Evolutionary conservation across 2,888 invertebrate genomes (phyloP).

Genomic region (Cephus nigrinus): DNA sequence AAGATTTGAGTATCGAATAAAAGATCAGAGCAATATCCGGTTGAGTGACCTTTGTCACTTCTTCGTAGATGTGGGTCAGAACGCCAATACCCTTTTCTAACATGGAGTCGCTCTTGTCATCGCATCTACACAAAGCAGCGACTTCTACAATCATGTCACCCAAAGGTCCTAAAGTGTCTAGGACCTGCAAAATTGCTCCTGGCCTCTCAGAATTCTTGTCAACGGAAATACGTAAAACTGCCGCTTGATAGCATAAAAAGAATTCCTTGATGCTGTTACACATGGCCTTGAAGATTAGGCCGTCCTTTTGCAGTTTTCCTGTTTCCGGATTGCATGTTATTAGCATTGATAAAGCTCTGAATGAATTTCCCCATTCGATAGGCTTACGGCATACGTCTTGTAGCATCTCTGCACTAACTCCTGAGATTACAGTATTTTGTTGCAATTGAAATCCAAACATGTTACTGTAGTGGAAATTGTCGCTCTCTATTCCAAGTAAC

Average conservation of each 20-base stretch:
- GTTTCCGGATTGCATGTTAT: slow-evolving; percentile 40
- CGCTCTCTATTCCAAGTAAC: slow-evolving; percentile 57
- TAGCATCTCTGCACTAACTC: slow-evolving; percentile 45
- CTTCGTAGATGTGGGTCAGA: slow-evolving; percentile 75
- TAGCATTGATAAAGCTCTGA: slow-evolving; percentile 47
- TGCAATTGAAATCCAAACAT: slow-evolving; percentile 47
- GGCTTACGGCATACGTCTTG: slow-evolving; percentile 44
- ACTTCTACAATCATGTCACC: slow-evolving; percentile 51
- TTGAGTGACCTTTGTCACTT: slow-evolving; percentile 72
- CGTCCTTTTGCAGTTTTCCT: slow-evolving; percentile 48
- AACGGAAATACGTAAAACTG: slow-evolving; percentile 46
- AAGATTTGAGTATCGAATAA: slow-evolving; percentile 70
- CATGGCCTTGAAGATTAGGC: slow-evolving; percentile 60
- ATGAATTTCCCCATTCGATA: slow-evolving; percentile 59
- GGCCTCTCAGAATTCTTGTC: slow-evolving; percentile 34
- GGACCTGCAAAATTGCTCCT: slow-evolving; percentile 31
- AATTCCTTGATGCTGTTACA: slow-evolving; percentile 58
- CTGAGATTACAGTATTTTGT: slow-evolving; percentile 43
- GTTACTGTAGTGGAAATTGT: slow-evolving; percentile 46
- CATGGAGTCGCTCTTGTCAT: slow-evolving; percentile 35
- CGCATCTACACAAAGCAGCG: slow-evolving; percentile 51
- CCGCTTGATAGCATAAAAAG: slow-evolving; percentile 55
- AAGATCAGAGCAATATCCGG: slow-evolving; percentile 70
- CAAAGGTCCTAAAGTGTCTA: slow-evolving; percentile 48
- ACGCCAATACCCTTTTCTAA: slow-evolving; percentile 70